These are phyloP conservation scores for Tamias sibiricus DNA, from an alignment of 2,113 vertebrate genomes.

Conservation along the genomic window DNA sequence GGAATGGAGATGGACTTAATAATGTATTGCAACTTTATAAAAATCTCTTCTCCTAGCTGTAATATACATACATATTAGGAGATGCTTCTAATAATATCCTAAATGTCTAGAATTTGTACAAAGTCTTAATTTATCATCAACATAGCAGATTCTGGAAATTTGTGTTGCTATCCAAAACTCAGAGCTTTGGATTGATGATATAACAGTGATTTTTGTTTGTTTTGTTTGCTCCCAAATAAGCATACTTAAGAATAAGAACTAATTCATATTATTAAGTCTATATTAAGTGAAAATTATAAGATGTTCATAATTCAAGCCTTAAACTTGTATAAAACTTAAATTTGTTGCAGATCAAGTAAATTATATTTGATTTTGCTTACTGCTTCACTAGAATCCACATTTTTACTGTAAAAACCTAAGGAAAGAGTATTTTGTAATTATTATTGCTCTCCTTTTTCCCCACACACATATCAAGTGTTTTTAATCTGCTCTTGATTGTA, in stretches of 20 bases:
- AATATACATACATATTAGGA: background rate
- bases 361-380: background rate
- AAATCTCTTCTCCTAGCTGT: background rate
- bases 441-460: background rate
- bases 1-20: background rate
- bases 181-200: background rate
- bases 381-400: constrained; percentile 14
- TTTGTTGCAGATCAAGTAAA: constrained; percentile 18
- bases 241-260: constrained; percentile 52
- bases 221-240: constrained; percentile 30
- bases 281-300: constrained; percentile 43
- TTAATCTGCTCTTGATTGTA: background rate
- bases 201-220: background rate
- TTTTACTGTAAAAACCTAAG: background rate
- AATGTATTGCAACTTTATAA: background rate
- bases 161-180: background rate
- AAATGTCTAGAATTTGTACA: background rate
- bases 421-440: background rate
- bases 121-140: background rate
- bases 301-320: constrained; percentile 23
- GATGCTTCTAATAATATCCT: background rate
- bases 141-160: background rate
- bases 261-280: constrained; percentile 62
- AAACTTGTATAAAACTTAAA: constrained; percentile 50
- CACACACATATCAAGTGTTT: background rate